Conservation (phyloP, 1,140 invertebrate genomes). For the Zaprionus davidi region DNA sequence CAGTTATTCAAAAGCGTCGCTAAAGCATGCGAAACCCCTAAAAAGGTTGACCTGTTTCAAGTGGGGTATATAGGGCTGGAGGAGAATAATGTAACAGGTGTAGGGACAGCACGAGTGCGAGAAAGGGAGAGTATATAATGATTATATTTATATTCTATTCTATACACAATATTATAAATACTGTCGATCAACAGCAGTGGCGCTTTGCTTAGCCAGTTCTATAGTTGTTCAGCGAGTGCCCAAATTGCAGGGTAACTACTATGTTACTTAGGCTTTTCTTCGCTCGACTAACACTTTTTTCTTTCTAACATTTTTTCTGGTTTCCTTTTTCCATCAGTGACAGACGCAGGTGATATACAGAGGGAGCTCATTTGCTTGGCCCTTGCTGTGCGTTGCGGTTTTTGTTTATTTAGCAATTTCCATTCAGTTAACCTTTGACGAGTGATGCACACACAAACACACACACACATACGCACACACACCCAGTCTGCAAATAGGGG, state of each 20-base stretch:
- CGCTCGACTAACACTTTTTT: neutral
- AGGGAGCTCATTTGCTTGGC: slow-evolving; percentile 17
- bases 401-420: slow-evolving; percentile 33
- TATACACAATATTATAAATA: too few species aligned
- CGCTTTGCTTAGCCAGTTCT: too few species aligned
- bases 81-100: neutral
- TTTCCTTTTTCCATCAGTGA: slow-evolving; percentile 21
- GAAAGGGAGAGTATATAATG: too few species aligned
- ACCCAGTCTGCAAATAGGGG: neutral
- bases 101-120: too few species aligned
- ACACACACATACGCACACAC: neutral
- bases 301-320: neutral
- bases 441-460: slow-evolving; percentile 9
- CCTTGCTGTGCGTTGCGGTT: slow-evolving; percentile 11
- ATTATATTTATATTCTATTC: too few species aligned
- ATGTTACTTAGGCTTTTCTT: neutral
- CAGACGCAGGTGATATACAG: slow-evolving; percentile 32
- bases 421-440: slow-evolving; percentile 38
- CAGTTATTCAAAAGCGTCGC: slow-evolving; percentile 27
- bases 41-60: neutral
- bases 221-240: too few species aligned
- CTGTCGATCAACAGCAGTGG: too few species aligned
- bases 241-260: neutral
- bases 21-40: slow-evolving; percentile 12
- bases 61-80: neutral